Base-by-base conservation (phyloP, 1,140 invertebrate species). In the Drosophila busckii region DNA sequence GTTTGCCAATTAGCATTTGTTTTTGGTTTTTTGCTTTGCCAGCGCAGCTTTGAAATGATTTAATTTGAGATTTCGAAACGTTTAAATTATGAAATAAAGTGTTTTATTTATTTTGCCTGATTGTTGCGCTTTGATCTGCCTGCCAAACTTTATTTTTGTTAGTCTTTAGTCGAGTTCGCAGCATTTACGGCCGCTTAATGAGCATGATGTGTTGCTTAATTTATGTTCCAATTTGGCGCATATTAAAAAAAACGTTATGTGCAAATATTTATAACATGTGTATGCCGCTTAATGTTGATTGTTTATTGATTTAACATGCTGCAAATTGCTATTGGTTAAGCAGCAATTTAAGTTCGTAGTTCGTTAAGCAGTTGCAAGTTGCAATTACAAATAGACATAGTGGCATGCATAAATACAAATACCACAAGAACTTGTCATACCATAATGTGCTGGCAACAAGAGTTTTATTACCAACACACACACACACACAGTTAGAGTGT, bases 171-270 rank as follows among this genome's bases (percentile, higher is more conserved):
- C 26, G 40, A 53, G 34, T 25, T 41, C 16, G 46, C 29, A 15
- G 38, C 71, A 34, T 83, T 83, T 78, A 84, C 78, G 59, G 68
- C 59, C 44, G 70, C 76, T 83, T 83, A 84, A 83, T 83, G 70
- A 84, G 78, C 60, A 84, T 83, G 84, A 84, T 83, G 78, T 65
- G 63, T 45, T 42, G n/a, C 84, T 83, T 83, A 84, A 83, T 84
- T 83, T 84, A 83, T 83, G 78, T 73, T 63, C 68, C 78, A 83
- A 83, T 84, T 83, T 84, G 56, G 71, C 67, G 78, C 60, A 65
- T 68, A 83, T 83, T 82, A 75, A 82, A 75, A 73, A 75, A 40
- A 70, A 69, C 46, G 59, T 65, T 80, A 58, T 45, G 20, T 37
- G 31, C 16, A 40, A 38, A 9, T 12, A 26, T 37, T 23, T 41